Evolutionary conservation across 2,113 vertebrate species (phyloP), one percentile per base, ranked within the genome.

Genomic region (Onychostoma macrolepis): DNA sequence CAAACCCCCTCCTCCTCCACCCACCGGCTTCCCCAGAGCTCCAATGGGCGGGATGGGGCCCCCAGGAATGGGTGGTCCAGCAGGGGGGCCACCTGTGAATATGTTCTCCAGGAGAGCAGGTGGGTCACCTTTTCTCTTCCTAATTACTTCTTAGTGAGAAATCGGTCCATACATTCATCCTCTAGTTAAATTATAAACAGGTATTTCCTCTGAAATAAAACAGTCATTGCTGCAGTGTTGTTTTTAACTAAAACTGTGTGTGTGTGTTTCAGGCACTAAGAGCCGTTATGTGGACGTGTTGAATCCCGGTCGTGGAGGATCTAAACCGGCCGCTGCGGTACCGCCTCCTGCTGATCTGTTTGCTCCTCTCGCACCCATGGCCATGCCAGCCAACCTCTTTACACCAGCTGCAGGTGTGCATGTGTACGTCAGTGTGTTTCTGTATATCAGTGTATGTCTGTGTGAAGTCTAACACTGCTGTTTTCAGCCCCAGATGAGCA

Each of bases 91-190:
- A 67, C 94, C 74, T n/a, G 95, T 99, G 86, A 99, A 99, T 28
- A 92, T 97, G 77, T 99, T 98, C 92, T 99, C 98, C 84, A 97
- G 96, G 89, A 98, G 94, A 95, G 98, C 98, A 95, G 98, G 98
- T 99, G 92, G 6, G 50, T 48, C 26, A 80, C 63, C 12, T 45
- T 45, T 75, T 75, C 21, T 45, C 24, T 26, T 75, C 4, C 38
- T 7, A 75, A 45, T 26, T 38, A 24, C 15, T 38, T 24, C 30
- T 21, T 21, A 2, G 15, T 33, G 15, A 19, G 28, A 19, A 72
- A 24, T 72, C 9, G 11, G 19, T 24, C 9, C 19, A 72, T 38
- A 4, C 4, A 69, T 13, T 65, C 28, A 36, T 69, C 15, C 17
- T 69, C 13, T 6, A 30, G 26, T 65, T 15, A 15, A 17, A 17